A percentile compares a stretch with the other conserved stretches of the same genome.
phyloP scores from a whole-genome alignment of 2,797 vertebrate species.

The Pelodytes ibericus region DNA sequence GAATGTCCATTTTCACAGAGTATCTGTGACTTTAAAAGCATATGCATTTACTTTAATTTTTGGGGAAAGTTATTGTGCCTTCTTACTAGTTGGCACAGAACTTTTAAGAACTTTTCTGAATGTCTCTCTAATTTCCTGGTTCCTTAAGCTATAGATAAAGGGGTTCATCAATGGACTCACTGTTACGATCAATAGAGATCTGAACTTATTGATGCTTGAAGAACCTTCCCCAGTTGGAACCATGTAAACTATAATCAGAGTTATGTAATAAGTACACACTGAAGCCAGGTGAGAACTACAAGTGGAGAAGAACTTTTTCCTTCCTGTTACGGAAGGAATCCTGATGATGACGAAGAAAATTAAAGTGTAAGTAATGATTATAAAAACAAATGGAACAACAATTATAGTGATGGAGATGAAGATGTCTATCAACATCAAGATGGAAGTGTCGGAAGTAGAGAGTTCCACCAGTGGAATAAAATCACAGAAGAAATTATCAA shows the following conservation, averaged over 20 bases:
- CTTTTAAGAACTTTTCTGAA: constrained; percentile 8
- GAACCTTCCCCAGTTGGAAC: not conserved
- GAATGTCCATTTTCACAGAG: too few species aligned
- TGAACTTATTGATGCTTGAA: not conserved
- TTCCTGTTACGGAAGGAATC: constrained; percentile 11
- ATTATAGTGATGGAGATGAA: constrained; percentile 8
- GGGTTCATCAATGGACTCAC: constrained; percentile 25
- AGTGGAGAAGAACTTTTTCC: constrained; percentile 22
- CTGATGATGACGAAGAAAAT: constrained; percentile 16
- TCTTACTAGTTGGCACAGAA: too few species aligned
- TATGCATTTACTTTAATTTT: too few species aligned
- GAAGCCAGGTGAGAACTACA: constrained; percentile 19
- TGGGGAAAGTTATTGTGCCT: too few species aligned
- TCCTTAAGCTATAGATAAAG: constrained; percentile 37
- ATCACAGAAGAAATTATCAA: constrained; percentile 41
- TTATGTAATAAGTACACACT: constrained; percentile 22
- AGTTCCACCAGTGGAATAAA: constrained; percentile 11
- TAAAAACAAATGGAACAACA: constrained; percentile 20
- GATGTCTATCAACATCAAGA: not conserved
- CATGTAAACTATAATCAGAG: constrained; percentile 5
- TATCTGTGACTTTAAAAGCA: too few species aligned
- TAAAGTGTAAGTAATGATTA: constrained; percentile 2
- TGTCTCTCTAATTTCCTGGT: constrained; percentile 4
- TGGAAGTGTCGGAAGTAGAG: constrained; percentile 12
- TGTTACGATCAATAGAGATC: constrained; percentile 14